Percentiles rank a stretch among this genome's conserved stretches.
Conservation (phyloP, 2,113 vertebrate species). For the Talpa occidentalis region DNA sequence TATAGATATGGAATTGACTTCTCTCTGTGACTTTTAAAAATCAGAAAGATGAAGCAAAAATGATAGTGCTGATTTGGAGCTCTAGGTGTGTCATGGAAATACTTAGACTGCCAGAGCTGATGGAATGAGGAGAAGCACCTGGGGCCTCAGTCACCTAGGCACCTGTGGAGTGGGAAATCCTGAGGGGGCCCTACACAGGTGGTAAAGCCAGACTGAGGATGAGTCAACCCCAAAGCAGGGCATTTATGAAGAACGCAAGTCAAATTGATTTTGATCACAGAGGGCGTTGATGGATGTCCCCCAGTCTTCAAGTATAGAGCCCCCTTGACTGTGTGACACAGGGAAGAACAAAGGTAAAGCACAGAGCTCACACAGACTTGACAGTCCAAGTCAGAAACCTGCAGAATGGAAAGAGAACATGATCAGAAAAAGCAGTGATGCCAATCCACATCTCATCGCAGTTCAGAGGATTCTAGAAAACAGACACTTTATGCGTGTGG, state of each 20-base stretch:
- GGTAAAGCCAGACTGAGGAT: background rate
- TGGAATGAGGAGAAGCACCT: too few species aligned
- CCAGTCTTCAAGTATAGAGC: background rate
- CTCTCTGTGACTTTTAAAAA: too few species aligned
- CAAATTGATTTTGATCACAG: background rate
- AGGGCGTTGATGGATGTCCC: too few species aligned
- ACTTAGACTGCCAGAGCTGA: background rate
- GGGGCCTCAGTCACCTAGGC: background rate
- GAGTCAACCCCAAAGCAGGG: background rate
- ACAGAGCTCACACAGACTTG: background rate
- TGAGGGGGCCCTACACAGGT: background rate
- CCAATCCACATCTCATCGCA: background rate
- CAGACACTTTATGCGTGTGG: background rate
- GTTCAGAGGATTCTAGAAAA: background rate
- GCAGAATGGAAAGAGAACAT: too few species aligned
- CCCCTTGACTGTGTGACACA: background rate
- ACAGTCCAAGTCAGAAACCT: background rate
- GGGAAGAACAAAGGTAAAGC: background rate
- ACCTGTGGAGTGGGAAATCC: background rate
- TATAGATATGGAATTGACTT: too few species aligned
- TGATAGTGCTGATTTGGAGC: background rate
- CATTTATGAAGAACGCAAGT: background rate
- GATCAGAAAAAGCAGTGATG: background rate
- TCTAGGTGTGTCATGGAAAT: background rate
- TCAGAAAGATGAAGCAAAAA: too few species aligned